Evolutionary conservation across 2,797 vertebrate species (phyloP).

Genomic region (Erpetoichthys calabaricus): DNA sequence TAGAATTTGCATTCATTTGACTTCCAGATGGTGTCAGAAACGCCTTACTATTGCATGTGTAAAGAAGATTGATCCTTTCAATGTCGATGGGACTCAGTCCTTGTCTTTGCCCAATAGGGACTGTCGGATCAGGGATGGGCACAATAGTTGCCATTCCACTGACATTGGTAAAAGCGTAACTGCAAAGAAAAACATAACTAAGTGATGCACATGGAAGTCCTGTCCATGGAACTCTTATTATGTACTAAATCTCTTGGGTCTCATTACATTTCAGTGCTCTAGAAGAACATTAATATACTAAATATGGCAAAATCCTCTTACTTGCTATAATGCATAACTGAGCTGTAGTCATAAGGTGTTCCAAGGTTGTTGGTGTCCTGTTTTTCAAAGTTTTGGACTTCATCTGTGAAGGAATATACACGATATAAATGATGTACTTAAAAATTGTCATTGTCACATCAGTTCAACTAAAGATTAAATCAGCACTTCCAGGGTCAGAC

Average conservation of each 20-base stretch:
- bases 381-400: constrained; percentile 38
- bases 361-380: constrained; percentile 37
- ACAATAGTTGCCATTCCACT: constrained; percentile 32
- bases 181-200: constrained; percentile 7
- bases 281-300: no score
- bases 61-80: constrained; percentile 38
- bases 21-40: no score
- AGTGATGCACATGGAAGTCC: no score
- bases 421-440: no score
- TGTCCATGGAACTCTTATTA: no score
- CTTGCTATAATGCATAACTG: constrained; percentile 49
- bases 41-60: constrained; percentile 28
- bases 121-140: constrained; percentile 31
- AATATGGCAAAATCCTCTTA: constrained; percentile 18
- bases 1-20: not conserved
- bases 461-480: no score
- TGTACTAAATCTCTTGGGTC: no score
- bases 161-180: constrained; percentile 29
- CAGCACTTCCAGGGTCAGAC: no score
- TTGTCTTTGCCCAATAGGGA: constrained; percentile 33
- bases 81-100: constrained; percentile 35
- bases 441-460: no score
- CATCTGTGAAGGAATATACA: constrained; percentile 22
- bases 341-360: constrained; percentile 41
- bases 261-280: no score